These are phyloP conservation scores for Teleopsis dalmanni DNA, from an alignment of 1,140 invertebrate species.

Conservation along the genomic window DNA sequence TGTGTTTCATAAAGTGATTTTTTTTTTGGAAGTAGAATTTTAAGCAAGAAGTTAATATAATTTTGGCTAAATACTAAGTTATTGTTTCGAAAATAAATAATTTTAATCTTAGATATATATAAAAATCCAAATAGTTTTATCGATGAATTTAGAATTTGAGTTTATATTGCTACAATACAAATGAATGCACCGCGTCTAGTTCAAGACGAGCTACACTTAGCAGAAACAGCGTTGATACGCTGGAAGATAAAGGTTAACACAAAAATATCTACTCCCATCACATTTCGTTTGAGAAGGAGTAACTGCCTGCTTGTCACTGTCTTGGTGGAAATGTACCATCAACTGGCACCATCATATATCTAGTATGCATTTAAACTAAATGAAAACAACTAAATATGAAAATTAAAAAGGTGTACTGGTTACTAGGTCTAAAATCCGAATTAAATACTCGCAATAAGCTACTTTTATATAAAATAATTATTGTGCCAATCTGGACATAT, in stretches of 20 bases:
- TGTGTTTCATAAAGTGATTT: no score
- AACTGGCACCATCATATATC: constrained; percentile 9
- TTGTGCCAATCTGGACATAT: constrained; percentile 18
- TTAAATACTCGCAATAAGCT: constrained; percentile 15
- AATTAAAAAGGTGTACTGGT: constrained; percentile 14
- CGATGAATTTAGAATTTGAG: no score
- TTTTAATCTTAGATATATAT: no score
- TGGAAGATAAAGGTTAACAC: constrained; percentile 14
- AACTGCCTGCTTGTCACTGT: constrained; percentile 9
- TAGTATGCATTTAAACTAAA: constrained; percentile 11
- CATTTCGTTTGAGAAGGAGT: constrained; percentile 10
- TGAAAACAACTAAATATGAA: constrained; percentile 13
- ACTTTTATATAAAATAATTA: constrained; percentile 17
- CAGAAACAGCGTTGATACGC: constrained; percentile 12
- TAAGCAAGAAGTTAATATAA: no score
- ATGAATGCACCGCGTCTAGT: no score
- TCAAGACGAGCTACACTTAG: constrained; percentile 1
- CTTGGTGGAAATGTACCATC: background rate
- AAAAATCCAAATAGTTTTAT: no score
- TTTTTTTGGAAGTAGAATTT: no score
- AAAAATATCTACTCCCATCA: constrained; percentile 8
- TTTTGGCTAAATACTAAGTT: no score
- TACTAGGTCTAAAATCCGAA: constrained; percentile 5
- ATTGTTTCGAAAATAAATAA: no score
- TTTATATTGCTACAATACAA: no score